phyloP scores from a whole-genome alignment of 30 jellyfish, hydroid and myxozoan species.

The Cassiopea xamachana region DNA sequence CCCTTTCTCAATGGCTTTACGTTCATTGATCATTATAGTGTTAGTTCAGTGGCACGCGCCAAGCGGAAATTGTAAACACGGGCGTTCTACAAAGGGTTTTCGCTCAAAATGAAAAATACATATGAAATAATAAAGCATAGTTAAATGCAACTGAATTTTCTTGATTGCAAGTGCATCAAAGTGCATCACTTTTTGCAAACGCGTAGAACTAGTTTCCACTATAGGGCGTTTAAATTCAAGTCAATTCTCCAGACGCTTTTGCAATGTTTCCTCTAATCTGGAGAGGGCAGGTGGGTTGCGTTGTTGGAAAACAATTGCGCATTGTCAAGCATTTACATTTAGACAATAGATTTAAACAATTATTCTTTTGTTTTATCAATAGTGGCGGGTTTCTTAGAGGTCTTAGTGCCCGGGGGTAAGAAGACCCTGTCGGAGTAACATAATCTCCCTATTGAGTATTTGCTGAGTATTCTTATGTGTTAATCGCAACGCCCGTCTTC shows the following conservation, averaged over 20 bases:
- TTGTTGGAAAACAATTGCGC: constrained; percentile 41
- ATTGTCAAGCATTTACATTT: constrained; percentile 18
- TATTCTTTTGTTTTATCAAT: constrained; percentile 3
- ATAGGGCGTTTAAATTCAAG: background rate
- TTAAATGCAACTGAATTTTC: background rate
- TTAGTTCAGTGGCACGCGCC: constrained; percentile 70
- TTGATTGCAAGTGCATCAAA: background rate
- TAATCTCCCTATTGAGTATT: background rate
- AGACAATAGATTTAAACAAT: constrained; percentile 65
- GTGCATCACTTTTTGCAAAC: no score
- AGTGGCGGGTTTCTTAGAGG: constrained; percentile 1
- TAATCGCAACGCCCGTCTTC: background rate
- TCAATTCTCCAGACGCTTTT: background rate
- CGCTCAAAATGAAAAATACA: background rate
- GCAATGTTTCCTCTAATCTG: background rate
- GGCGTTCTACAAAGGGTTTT: background rate
- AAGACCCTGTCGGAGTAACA: background rate
- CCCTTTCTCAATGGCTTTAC: background rate
- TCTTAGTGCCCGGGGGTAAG: constrained; percentile 1
- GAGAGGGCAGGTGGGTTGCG: constrained; percentile 67
- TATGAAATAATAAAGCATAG: background rate
- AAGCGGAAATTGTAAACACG: constrained; percentile 49
- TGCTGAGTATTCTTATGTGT: background rate
- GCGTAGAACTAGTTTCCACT: background rate
- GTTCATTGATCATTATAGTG: constrained; percentile 30